These are phyloP conservation scores for Solenopsis fugax DNA, from an alignment of 1,140 invertebrate species.

Conservation along the genomic window DNA sequence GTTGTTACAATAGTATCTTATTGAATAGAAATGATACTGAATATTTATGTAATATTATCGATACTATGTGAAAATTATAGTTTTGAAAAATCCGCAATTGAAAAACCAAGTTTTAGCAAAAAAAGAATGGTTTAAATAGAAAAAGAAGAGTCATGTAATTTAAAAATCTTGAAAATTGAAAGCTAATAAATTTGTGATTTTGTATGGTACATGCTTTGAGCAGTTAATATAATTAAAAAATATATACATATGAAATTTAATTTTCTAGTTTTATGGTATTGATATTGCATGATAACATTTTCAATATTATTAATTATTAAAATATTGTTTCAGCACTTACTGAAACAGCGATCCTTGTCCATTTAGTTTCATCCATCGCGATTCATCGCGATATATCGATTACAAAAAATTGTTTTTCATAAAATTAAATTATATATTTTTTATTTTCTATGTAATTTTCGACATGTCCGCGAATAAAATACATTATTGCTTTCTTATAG, in stretches of 20 bases:
- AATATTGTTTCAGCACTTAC: background rate
- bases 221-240: background rate
- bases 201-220: background rate
- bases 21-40: background rate
- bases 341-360: background rate
- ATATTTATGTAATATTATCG: background rate
- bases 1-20: constrained; percentile 4
- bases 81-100: background rate
- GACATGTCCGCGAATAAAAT: no score
- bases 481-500: background rate
- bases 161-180: background rate
- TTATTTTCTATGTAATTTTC: background rate
- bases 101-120: background rate
- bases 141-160: background rate
- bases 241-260: background rate
- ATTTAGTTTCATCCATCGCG: background rate
- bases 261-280: background rate
- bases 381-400: no score
- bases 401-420: background rate
- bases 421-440: background rate
- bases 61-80: background rate
- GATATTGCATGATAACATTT: background rate
- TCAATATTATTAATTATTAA: no score
- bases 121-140: background rate
- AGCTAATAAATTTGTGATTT: background rate